Evolutionary conservation across 1,140 invertebrate genomes (phyloP), one percentile per base, ranked within the genome.

Genomic region (Thaumetopoea pityocampa): DNA sequence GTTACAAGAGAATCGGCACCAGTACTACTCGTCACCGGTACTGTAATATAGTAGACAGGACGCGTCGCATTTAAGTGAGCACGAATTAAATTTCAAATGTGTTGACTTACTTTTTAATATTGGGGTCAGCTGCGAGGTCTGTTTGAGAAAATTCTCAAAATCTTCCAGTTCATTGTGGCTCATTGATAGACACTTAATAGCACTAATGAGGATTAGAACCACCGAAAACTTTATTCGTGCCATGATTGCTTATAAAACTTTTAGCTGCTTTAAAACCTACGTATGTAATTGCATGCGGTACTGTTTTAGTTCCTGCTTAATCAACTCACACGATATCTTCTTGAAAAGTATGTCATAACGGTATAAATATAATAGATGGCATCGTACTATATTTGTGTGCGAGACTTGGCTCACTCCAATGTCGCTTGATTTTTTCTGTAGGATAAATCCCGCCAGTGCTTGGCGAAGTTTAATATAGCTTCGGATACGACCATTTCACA

Each of bases 401-500:
- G 3, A 14, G 15, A 8, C 19, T 3, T 26, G 2, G 22, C 26
- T 32, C 32, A 37, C 11, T 26, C 33, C 24, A 36, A 15, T 24
- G 18, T 26, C 36, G 56, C 42, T 35, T 29, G 59, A 63, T 73
- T 78, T 74, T 76, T 76, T 57, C 52, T 41, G 27, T 44, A 29
- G 36, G 68, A 84, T 69, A 79, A 84, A 84, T 76, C 66, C 66
- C 67, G 70, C 74, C 62, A 52, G 67, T 66, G 63, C 59, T 51
- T 57, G 53, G 64, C 64, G 54, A 67, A 61, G 71, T 67, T 74
- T 81, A 84, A 78, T 81, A 84, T 81, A 84, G 77, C 63, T 58
- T 79, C 65, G 49, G 70, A 79, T 71, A 81, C 79, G 69, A 79
- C 77, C 77, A 83, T 83, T 83, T 81, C 79, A 79, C 74, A 83